Conservation (phyloP, 2,797 vertebrate species). For the Allobates femoralis region DNA sequence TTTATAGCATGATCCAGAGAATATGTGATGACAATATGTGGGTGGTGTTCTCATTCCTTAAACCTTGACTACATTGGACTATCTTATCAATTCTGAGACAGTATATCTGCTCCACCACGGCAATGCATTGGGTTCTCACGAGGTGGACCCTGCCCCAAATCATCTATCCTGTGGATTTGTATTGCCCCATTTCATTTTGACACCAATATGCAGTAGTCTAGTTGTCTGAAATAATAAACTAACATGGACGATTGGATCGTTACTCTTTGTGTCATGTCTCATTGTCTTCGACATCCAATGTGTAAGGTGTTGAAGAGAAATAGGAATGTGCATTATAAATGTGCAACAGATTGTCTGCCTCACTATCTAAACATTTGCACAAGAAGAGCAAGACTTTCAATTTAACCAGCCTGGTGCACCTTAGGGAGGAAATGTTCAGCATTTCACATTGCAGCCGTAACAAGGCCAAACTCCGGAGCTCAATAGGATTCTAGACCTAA, state of each 20-base stretch:
- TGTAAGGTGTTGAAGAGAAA: too few relatives aligned
- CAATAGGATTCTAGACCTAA: slow-evolving; percentile 82
- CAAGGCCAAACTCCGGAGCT: slow-evolving; percentile 76
- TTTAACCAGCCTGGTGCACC: not conserved
- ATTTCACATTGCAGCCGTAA: slow-evolving; percentile 75
- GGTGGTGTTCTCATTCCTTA: too few relatives aligned
- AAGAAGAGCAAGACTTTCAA: slow-evolving; percentile 40
- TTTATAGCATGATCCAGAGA: too few relatives aligned
- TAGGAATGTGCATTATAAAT: not conserved
- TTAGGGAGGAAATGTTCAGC: slow-evolving; percentile 67
- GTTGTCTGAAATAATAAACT: not conserved
- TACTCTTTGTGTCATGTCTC: not conserved
- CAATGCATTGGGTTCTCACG: too few relatives aligned
- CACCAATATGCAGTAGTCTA: too few relatives aligned
- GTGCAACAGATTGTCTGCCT: slow-evolving; percentile 25
- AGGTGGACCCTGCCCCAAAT: too few relatives aligned
- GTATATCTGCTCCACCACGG: too few relatives aligned
- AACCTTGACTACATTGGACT: too few relatives aligned
- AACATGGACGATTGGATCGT: not conserved
- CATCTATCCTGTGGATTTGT: too few relatives aligned
- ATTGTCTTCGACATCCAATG: not conserved
- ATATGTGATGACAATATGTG: too few relatives aligned
- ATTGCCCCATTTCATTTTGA: too few relatives aligned
- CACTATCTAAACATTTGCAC: slow-evolving; percentile 27
- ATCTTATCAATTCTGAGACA: too few relatives aligned